These are phyloP conservation scores for Agraylea sexmaculata DNA, from an alignment of 1,140 invertebrate species.

Conservation along the genomic window DNA sequence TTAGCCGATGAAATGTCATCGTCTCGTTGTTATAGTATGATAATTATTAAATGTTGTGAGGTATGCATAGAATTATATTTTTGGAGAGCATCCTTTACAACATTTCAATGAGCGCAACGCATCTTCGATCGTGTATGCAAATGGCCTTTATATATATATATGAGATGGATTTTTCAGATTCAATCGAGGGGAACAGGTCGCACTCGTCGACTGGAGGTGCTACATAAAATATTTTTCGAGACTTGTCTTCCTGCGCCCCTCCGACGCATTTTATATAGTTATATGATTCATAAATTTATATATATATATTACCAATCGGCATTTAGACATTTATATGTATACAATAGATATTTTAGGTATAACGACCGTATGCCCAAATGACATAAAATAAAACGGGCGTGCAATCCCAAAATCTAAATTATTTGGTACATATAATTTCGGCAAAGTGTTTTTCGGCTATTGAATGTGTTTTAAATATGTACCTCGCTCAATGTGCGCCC, in stretches of 20 bases:
- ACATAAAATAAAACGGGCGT: slow-evolving; percentile 5
- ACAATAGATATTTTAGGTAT: slow-evolving; percentile 16
- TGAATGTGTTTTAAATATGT: slow-evolving; percentile 10
- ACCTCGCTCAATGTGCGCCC: slow-evolving; percentile 16
- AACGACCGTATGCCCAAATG: slow-evolving; percentile 2
- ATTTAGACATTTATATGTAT: slow-evolving; percentile 16
- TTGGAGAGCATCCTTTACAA: slow-evolving; percentile 15
- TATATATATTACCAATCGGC: slow-evolving; percentile 7
- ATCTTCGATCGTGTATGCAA: slow-evolving; percentile 8
- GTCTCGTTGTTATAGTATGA: not conserved
- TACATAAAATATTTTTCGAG: slow-evolving; percentile 13
- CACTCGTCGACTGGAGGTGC: slow-evolving; percentile 19
- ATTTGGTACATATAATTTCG: slow-evolving; percentile 14
- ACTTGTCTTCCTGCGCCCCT: no score
- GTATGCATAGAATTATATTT: slow-evolving; percentile 16
- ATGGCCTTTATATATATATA: slow-evolving; percentile 8
- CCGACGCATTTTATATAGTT: slow-evolving; percentile 16
- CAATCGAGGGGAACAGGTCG: slow-evolving; percentile 13
- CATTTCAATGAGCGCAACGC: slow-evolving; percentile 8
- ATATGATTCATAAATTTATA: slow-evolving; percentile 12
- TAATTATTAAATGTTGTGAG: slow-evolving; percentile 3
- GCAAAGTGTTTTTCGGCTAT: slow-evolving; percentile 13
- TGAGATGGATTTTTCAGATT: slow-evolving; percentile 13
- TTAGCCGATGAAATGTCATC: no score
- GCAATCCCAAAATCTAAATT: slow-evolving; percentile 16